A percentile compares a stretch with the other conserved stretches of the same genome.
phyloP scores from a whole-genome alignment of 2,113 vertebrate genomes.

The Tenrec ecaudatus region DNA sequence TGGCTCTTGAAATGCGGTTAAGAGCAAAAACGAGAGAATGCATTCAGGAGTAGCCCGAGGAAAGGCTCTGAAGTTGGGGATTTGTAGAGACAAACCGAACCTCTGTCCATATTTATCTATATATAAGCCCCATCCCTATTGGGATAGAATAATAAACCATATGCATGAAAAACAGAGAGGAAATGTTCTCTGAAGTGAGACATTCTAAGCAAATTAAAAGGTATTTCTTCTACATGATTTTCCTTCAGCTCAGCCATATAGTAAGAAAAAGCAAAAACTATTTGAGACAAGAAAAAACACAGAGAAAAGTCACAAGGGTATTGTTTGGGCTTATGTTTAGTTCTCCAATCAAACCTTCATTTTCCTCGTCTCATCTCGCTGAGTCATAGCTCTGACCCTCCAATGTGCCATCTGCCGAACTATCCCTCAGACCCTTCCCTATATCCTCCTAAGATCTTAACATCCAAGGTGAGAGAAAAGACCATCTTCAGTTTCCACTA shows the following conservation, averaged over 20 bases:
- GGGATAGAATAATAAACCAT: background rate
- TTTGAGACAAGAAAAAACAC: background rate
- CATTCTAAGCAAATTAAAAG: background rate
- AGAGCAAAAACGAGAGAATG: conserved; percentile 22
- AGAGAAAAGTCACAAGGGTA: background rate
- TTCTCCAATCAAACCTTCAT: background rate
- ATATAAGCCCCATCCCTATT: background rate
- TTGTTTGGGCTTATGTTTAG: background rate
- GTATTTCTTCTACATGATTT: background rate
- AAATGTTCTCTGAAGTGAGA: conserved; percentile 15
- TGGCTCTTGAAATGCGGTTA: background rate
- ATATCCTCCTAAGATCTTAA: too few species aligned
- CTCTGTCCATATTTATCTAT: background rate
- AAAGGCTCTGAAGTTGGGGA: background rate
- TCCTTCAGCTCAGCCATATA: background rate
- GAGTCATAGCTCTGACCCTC: background rate
- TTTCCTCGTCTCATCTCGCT: background rate
- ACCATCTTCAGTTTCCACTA: too few species aligned
- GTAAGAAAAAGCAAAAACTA: background rate
- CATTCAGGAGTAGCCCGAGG: background rate
- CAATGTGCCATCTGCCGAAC: background rate
- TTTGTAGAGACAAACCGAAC: background rate
- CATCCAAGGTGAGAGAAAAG: too few species aligned
- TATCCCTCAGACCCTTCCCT: background rate
- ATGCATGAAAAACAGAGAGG: background rate